Conservation (phyloP, 2,888 invertebrate species). For the Plutella xylostella region DNA sequence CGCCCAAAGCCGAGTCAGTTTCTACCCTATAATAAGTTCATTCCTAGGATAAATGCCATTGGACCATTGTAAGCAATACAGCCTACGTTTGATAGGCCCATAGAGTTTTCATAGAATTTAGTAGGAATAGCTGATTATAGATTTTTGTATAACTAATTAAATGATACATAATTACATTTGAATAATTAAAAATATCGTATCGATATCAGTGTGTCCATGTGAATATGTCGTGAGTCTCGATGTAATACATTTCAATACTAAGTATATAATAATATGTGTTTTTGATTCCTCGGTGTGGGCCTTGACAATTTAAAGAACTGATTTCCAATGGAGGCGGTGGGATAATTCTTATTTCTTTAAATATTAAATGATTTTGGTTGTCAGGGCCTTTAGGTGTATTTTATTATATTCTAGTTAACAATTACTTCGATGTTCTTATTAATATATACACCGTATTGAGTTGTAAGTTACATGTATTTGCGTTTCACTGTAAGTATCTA, state of each 20-base stretch:
- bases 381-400: background rate
- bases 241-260: constrained; percentile 14
- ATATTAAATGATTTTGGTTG: too few species aligned
- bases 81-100: constrained; percentile 52
- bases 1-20: too few species aligned
- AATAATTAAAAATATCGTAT: constrained; percentile 11
- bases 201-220: constrained; percentile 32
- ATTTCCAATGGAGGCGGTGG: too few species aligned
- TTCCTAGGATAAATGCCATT: constrained; percentile 51
- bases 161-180: constrained; percentile 9
- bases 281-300: background rate
- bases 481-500: too few species aligned
- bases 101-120: constrained; percentile 43
- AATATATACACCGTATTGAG: too few species aligned
- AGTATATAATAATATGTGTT: constrained; percentile 18
- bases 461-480: too few species aligned
- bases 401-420: background rate
- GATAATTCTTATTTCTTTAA: too few species aligned
- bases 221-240: constrained; percentile 14
- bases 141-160: constrained; percentile 39
- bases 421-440: too few species aligned
- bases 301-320: background rate
- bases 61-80: constrained; percentile 67
- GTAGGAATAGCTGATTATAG: constrained; percentile 59
- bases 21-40: constrained; percentile 25